phyloP scores from a whole-genome alignment of 1,140 invertebrate species.

The Sycobia sp. region DNA sequence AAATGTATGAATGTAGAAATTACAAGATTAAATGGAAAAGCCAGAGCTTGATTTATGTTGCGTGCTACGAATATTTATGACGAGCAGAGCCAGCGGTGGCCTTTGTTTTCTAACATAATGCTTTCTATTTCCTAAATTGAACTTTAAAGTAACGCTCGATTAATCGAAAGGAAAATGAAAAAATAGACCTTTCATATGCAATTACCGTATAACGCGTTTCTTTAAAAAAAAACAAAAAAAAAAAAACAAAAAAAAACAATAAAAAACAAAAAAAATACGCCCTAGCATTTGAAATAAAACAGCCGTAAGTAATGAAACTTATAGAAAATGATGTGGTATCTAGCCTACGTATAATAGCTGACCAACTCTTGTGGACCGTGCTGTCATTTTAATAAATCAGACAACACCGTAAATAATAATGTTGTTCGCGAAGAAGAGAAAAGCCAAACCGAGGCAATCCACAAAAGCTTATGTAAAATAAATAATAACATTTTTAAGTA shows the following conservation, averaged over 20 bases:
- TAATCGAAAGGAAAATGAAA: not conserved
- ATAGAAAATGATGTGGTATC: slow-evolving; percentile 15
- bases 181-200: slow-evolving; percentile 11
- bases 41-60: slow-evolving; percentile 20
- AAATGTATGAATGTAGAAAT: not conserved
- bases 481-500: not conserved
- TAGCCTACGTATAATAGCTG: slow-evolving; percentile 36
- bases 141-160: slow-evolving; percentile 13
- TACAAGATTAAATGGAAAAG: slow-evolving; percentile 5
- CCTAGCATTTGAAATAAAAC: too few relatives aligned
- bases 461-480: not conserved
- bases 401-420: slow-evolving; percentile 45
- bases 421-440: slow-evolving; percentile 31
- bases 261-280: slow-evolving; percentile 3
- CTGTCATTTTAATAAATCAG: slow-evolving; percentile 57
- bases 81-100: slow-evolving; percentile 38
- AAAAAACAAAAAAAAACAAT: not conserved
- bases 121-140: slow-evolving; percentile 28
- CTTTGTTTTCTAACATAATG: slow-evolving; percentile 39
- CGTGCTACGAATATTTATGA: slow-evolving; percentile 26
- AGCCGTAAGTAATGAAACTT: not conserved
- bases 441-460: slow-evolving; percentile 30
- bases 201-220: slow-evolving; percentile 9
- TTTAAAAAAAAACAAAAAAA: not conserved
- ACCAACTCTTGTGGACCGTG: slow-evolving; percentile 47